A percentile compares a stretch with the other conserved stretches of the same genome.
phyloP scores from a whole-genome alignment of 2,113 vertebrate genomes.

The Tringa solitaria region DNA sequence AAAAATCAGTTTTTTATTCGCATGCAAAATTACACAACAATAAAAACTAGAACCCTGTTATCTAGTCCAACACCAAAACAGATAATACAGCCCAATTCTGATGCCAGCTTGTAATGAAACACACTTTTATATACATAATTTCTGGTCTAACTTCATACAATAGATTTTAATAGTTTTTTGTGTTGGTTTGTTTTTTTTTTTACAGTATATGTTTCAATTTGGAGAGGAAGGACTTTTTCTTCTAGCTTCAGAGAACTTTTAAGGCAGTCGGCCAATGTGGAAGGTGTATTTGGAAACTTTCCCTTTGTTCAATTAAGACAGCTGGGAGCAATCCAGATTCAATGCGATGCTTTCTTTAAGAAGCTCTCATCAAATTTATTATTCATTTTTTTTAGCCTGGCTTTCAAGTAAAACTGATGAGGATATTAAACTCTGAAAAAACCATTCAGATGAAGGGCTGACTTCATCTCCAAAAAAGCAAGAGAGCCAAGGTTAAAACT shows the following conservation, averaged over 20 bases:
- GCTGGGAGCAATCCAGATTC: constrained; percentile 33
- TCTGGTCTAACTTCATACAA: background rate
- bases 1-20: background rate
- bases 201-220: background rate
- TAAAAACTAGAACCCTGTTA: background rate
- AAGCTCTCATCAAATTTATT: constrained; percentile 35
- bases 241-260: background rate
- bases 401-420: constrained; percentile 35
- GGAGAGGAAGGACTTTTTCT: background rate
- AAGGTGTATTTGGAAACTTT: constrained; percentile 54
- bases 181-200: background rate
- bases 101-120: background rate
- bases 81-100: background rate
- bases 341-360: constrained; percentile 20
- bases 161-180: background rate
- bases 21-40: background rate
- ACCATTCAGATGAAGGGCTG: background rate
- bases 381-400: background rate
- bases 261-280: background rate
- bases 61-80: background rate
- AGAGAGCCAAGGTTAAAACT: constrained; percentile 28
- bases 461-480: background rate
- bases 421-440: constrained; percentile 20
- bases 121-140: background rate
- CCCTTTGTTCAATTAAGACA: constrained; percentile 55